Evolutionary conservation across 2,888 invertebrate species (phyloP).

Genomic region (Hydropsyche betteni): DNA sequence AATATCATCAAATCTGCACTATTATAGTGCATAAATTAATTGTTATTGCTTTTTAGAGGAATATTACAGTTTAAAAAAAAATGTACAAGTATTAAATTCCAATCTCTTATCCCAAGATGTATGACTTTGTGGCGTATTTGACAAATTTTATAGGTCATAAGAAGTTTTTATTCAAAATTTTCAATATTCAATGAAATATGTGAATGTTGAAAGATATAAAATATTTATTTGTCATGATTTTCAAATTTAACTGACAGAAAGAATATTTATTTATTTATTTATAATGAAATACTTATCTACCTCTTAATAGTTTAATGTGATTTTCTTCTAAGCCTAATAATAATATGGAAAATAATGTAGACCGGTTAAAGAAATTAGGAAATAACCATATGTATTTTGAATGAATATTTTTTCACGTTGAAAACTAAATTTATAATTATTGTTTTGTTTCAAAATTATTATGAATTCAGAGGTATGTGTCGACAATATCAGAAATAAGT

Average conservation of each 20-base stretch:
- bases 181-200: too few species aligned
- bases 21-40: constrained; percentile 33
- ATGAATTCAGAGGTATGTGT: constrained; percentile 5
- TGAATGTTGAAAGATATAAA: too few species aligned
- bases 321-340: not conserved
- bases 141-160: constrained; percentile 1
- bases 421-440: too few species aligned
- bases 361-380: too few species aligned
- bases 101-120: constrained; percentile 38
- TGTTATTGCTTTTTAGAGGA: constrained; percentile 39
- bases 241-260: constrained; percentile 1
- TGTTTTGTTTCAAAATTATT: not conserved
- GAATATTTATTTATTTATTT: constrained; percentile 28
- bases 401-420: too few species aligned
- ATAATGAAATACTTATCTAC: constrained; percentile 29
- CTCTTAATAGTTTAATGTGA: constrained; percentile 2
- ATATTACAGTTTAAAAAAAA: constrained; percentile 32
- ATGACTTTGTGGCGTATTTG: constrained; percentile 34
- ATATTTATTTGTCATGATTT: not conserved
- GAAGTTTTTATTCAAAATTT: too few species aligned
- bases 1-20: constrained; percentile 34
- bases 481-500: not conserved
- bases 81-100: constrained; percentile 46
- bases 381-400: too few species aligned
- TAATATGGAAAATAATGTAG: too few species aligned